Evolutionary conservation across 1,140 invertebrate species (phyloP).

Genomic region (Hypothenemus hampei): DNA sequence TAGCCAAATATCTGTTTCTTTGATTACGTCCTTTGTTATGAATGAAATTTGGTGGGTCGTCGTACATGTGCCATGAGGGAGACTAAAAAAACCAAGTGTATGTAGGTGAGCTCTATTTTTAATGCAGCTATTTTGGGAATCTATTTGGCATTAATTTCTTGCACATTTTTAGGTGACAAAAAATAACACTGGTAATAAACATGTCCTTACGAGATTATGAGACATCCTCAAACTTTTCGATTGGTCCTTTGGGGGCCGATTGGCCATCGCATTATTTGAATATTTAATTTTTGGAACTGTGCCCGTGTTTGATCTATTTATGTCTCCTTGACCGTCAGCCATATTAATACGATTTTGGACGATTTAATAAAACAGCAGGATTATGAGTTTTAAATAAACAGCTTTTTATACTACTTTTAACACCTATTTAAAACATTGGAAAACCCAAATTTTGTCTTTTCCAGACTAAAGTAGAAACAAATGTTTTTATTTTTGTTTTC

Average conservation of each 20-base stretch:
- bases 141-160: constrained; percentile 6
- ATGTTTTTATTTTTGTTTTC: neutral
- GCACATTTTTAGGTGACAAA: constrained; percentile 3
- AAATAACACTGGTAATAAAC: constrained; percentile 13
- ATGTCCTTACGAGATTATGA: constrained; percentile 41
- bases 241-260: constrained; percentile 30
- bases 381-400: neutral
- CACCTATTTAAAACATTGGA: neutral
- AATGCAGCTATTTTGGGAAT: constrained; percentile 33
- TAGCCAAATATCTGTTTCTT: constrained; percentile 27
- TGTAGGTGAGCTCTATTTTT: constrained; percentile 23
- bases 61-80: constrained; percentile 23
- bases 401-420: neutral
- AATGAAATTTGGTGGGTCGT: constrained; percentile 26
- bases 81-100: constrained; percentile 26
- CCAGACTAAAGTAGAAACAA: neutral
- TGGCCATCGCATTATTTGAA: constrained; percentile 38
- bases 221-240: constrained; percentile 31
- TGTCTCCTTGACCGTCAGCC: constrained; percentile 40
- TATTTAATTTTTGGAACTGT: constrained; percentile 45
- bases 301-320: constrained; percentile 41
- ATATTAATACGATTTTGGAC: constrained; percentile 22
- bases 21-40: constrained; percentile 26
- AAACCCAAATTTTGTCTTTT: neutral
- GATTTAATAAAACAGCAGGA: neutral